These are phyloP conservation scores for Bothrops alternatus DNA, from an alignment of 2,797 vertebrate genomes.

Conservation along the genomic window DNA sequence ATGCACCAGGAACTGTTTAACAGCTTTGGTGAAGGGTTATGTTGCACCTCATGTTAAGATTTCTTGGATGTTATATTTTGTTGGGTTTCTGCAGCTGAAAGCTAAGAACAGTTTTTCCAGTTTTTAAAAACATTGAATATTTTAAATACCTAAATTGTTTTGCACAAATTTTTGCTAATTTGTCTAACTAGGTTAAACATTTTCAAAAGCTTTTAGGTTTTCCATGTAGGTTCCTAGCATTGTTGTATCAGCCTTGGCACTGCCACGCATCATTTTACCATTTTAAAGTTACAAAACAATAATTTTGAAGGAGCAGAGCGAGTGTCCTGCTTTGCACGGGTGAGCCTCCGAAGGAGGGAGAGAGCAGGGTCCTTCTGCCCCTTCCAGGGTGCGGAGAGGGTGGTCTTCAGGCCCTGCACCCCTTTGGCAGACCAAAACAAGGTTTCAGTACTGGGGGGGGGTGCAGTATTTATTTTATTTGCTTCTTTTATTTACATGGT, in stretches of 20 bases:
- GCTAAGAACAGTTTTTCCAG: conserved; percentile 81
- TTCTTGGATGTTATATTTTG: conserved; percentile 84
- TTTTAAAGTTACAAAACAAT: neutral
- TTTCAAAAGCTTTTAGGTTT: conserved; percentile 78
- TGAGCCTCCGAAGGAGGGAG: accelerated
- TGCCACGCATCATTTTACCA: neutral
- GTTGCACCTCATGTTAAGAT: conserved; percentile 83
- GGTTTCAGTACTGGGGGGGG: neutral
- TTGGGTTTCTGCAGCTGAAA: conserved; percentile 84
- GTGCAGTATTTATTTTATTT: neutral
- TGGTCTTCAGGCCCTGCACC: neutral
- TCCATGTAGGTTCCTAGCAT: conserved; percentile 74
- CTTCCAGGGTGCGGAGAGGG: neutral
- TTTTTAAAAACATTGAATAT: conserved; percentile 85
- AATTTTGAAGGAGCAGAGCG: neutral
- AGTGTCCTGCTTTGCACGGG: neutral
- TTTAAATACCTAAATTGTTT: conserved; percentile 85
- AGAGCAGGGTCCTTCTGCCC: neutral
- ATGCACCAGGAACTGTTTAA: conserved; percentile 84
- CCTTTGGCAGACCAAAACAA: neutral
- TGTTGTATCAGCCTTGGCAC: conserved; percentile 67
- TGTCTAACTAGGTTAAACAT: conserved; percentile 84
- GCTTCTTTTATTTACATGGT: neutral
- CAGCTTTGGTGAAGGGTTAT: conserved; percentile 85
- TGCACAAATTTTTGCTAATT: conserved; percentile 83